Conservation (phyloP, 2,113 vertebrate species). For the Petrocephalus zakoni region DNA sequence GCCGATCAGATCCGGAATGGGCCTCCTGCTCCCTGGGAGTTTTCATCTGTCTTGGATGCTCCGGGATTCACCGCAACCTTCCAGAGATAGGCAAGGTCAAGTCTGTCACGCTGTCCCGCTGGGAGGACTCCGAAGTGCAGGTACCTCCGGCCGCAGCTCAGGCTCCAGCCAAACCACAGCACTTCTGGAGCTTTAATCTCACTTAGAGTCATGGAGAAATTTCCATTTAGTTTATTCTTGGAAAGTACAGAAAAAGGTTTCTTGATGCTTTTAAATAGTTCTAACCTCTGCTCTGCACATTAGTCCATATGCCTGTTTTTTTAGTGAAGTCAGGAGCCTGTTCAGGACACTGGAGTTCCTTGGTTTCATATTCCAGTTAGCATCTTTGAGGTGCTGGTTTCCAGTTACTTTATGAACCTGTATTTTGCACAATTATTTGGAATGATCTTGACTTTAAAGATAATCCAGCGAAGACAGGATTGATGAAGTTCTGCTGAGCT, state of each 20-base stretch:
- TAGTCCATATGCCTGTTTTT: not conserved
- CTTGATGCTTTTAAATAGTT: not conserved
- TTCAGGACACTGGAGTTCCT: not conserved
- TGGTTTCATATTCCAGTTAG: not conserved
- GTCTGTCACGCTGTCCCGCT: conserved; percentile 58
- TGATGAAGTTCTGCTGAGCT: not conserved
- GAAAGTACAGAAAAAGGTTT: not conserved
- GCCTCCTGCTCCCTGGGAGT: conserved; percentile 63
- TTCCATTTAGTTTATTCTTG: not conserved
- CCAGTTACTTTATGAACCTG: not conserved
- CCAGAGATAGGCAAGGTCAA: conserved; percentile 60
- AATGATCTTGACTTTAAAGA: not conserved
- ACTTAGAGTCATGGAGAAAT: not conserved
- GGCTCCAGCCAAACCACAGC: not conserved
- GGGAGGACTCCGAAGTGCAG: conserved; percentile 66
- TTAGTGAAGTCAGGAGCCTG: not conserved
- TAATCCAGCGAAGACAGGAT: not conserved
- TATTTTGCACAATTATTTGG: not conserved
- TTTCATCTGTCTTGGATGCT: conserved; percentile 64
- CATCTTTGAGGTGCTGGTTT: not conserved
- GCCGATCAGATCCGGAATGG: conserved; percentile 54
- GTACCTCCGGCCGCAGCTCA: conserved; percentile 32
- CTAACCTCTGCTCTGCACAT: not conserved
- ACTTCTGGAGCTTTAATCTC: not conserved
- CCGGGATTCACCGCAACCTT: conserved; percentile 65